Evolutionary conservation across 2,113 vertebrate genomes (phyloP).

Genomic region (Stomatorhinus ivindoensis): DNA sequence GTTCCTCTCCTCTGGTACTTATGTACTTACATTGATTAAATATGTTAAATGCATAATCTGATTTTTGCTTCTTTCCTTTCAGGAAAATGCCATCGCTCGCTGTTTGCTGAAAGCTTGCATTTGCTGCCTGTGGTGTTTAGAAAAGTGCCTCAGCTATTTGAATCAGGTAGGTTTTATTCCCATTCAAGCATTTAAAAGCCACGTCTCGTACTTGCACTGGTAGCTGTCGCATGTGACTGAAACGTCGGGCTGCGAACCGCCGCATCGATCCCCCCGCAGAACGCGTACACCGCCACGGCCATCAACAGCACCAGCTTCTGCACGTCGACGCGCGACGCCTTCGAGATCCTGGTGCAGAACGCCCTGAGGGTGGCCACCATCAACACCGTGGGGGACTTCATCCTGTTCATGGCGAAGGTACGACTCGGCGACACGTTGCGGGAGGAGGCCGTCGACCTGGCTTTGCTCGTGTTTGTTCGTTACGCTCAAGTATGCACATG

Average conservation of each 20-base stretch:
- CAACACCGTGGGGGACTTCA: slow-evolving; percentile 95
- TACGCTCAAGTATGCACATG: background rate
- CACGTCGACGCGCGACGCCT: slow-evolving; percentile 89
- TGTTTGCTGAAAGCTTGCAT: slow-evolving; percentile 92
- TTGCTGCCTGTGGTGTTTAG: slow-evolving; percentile 97
- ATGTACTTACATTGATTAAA: background rate
- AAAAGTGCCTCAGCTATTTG: slow-evolving; percentile 92
- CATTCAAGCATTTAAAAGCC: background rate
- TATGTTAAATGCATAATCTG: background rate
- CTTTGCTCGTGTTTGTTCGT: background rate
- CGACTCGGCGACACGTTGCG: background rate
- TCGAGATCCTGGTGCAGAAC: slow-evolving; percentile 89
- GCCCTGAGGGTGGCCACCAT: slow-evolving; percentile 87
- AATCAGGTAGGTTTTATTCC: slow-evolving; percentile 72
- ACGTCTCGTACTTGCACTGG: background rate
- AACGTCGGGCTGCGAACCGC: background rate
- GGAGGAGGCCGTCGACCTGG: background rate
- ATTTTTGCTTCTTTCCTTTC: background rate
- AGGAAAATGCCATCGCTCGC: slow-evolving; percentile 94
- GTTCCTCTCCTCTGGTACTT: background rate
- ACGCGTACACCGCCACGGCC: slow-evolving; percentile 91
- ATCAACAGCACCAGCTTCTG: slow-evolving; percentile 98
- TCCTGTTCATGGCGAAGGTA: slow-evolving; percentile 96
- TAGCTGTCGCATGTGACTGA: background rate
- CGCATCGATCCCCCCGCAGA: slow-evolving; percentile 52